A percentile compares a stretch with the other conserved stretches of the same genome.
Conservation (phyloP, 2,113 vertebrate genomes). For the Sander vitreus region DNA sequence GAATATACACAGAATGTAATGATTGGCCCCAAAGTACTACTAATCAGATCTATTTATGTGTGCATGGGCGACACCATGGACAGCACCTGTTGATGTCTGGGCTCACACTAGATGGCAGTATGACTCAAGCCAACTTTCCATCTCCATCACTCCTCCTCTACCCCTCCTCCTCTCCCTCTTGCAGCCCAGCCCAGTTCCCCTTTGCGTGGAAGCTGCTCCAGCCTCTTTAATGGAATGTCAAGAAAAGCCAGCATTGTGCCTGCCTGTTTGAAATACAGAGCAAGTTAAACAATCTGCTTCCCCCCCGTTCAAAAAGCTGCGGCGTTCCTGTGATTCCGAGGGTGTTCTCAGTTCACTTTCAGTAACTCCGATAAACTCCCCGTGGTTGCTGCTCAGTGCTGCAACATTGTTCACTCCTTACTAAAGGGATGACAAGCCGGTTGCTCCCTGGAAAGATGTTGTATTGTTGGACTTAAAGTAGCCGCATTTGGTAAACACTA, state of each 20-base stretch:
- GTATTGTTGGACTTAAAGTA: constrained; percentile 31
- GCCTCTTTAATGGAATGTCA: constrained; percentile 80
- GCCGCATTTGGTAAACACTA: constrained; percentile 30
- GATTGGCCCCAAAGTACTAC: not conserved
- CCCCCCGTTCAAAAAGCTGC: constrained; percentile 44
- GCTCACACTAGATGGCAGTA: constrained; percentile 83
- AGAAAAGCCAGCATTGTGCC: constrained; percentile 73
- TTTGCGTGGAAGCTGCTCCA: constrained; percentile 58
- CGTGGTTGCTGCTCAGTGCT: constrained; percentile 10
- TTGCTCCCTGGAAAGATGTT: constrained; percentile 25
- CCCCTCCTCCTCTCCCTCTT: not conserved
- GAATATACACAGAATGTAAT: not conserved
- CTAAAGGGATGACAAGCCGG: constrained; percentile 38
- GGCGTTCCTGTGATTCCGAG: constrained; percentile 33
- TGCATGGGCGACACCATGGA: constrained; percentile 36
- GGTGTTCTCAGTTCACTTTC: constrained; percentile 56
- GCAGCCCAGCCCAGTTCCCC: constrained; percentile 35
- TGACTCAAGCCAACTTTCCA: constrained; percentile 60
- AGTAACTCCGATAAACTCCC: constrained; percentile 55
- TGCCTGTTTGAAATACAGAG: constrained; percentile 76
- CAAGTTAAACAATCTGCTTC: constrained; percentile 63
- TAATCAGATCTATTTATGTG: not conserved
- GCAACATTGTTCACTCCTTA: constrained; percentile 31
- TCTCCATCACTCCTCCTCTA: not conserved
- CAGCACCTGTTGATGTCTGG: constrained; percentile 33